Conservation (phyloP, 2,113 vertebrate genomes). For the Pseudonaja textilis region DNA sequence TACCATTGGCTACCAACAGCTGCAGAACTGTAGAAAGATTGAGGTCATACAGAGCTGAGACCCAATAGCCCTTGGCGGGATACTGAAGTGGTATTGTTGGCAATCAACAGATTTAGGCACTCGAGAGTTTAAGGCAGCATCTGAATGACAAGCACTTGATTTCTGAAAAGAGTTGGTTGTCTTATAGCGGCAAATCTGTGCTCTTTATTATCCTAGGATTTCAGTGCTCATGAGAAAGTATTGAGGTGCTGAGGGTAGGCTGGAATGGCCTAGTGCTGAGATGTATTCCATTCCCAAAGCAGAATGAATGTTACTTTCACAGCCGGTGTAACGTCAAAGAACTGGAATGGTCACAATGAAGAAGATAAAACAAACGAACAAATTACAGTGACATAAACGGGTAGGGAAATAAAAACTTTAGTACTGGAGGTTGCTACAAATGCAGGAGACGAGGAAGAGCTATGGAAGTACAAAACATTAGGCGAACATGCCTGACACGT, state of each 20-base stretch:
- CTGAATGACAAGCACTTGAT: conserved; percentile 79
- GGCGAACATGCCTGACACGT: conserved; percentile 67
- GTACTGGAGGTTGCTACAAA: conserved; percentile 68
- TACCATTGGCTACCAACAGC: conserved; percentile 69
- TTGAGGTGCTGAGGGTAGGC: conserved; percentile 68
- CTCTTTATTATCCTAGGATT: conserved; percentile 64
- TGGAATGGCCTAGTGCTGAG: conserved; percentile 72
- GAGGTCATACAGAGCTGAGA: conserved; percentile 60
- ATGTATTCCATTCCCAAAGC: conserved; percentile 65
- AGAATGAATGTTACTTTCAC: conserved; percentile 65
- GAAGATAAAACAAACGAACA: conserved; percentile 6
- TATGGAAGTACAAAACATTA: conserved; percentile 64
- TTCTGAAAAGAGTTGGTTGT: conserved; percentile 68
- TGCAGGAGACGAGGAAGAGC: conserved; percentile 63
- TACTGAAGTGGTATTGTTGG: conserved; percentile 74
- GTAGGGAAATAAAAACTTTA: conserved; percentile 70
- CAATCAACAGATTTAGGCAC: conserved; percentile 81
- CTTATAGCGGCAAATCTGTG: conserved; percentile 68
- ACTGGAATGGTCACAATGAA: conserved; percentile 74
- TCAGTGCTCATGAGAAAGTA: conserved; percentile 68
- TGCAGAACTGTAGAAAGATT: conserved; percentile 60
- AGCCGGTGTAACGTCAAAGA: conserved; percentile 64
- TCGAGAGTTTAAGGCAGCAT: conserved; percentile 83
- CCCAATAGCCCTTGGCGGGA: conserved; percentile 74
- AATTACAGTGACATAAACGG: conserved; percentile 73